Conservation (phyloP, 92 coral and sea anemone species). For the Muricea muricata region DNA sequence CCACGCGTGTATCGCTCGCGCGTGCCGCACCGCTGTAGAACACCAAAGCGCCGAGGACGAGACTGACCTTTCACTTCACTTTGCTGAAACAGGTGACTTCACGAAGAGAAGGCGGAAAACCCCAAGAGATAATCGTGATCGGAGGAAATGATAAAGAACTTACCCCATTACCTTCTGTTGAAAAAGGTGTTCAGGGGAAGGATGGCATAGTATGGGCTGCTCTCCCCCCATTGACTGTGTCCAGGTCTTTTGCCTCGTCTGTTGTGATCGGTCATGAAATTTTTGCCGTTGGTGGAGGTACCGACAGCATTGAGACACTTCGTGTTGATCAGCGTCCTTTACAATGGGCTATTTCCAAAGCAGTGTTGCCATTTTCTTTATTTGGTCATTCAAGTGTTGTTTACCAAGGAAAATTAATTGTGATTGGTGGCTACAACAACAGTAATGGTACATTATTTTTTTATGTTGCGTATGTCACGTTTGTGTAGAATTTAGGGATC, state of each 20-base stretch:
- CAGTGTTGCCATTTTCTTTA: background rate
- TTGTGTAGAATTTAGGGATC: too few relatives aligned
- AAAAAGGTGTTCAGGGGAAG: background rate
- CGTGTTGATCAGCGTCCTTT: background rate
- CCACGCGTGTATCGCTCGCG: too few relatives aligned
- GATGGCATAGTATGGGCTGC: background rate
- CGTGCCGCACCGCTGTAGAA: too few relatives aligned
- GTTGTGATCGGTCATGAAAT: background rate
- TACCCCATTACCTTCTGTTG: background rate
- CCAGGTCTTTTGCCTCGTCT: background rate
- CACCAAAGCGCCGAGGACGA: too few relatives aligned
- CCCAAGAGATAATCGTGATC: background rate
- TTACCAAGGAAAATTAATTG: background rate
- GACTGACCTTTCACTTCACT: too few relatives aligned
- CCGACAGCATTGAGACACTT: background rate
- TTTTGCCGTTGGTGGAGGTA: background rate
- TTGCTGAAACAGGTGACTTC: background rate
- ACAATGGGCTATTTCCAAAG: background rate
- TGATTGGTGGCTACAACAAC: background rate
- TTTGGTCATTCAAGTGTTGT: background rate
- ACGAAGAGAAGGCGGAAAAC: background rate
- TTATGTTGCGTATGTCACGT: background rate
- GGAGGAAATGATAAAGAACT: background rate
- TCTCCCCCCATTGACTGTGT: background rate
- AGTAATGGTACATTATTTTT: background rate